A percentile compares a stretch with the other conserved stretches of the same genome.
Conservation (phyloP, 1,140 invertebrate species). For the Drosophila hydei region DNA sequence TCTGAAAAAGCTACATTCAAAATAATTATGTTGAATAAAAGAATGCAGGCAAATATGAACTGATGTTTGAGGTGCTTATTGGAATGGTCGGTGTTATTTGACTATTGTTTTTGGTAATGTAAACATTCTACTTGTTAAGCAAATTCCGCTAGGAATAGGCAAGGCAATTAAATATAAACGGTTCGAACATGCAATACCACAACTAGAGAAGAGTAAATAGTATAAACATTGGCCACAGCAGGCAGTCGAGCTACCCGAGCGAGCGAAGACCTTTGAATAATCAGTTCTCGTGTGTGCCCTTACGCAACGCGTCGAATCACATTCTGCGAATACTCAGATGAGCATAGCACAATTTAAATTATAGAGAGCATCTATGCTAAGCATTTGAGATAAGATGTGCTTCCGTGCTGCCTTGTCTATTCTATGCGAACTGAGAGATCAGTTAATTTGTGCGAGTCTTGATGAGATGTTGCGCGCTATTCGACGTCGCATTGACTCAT, state of each 20-base stretch:
- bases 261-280: neutral
- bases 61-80: too few species aligned
- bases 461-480: slow-evolving; percentile 27
- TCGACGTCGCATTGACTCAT: neutral
- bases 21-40: too few species aligned
- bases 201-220: slow-evolving; percentile 2
- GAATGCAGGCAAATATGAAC: too few species aligned
- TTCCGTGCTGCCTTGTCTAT: neutral
- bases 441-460: slow-evolving; percentile 17
- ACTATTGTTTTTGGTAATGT: too few species aligned
- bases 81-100: too few species aligned
- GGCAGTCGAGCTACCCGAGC: too few species aligned
- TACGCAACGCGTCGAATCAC: neutral
- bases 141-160: slow-evolving; percentile 4
- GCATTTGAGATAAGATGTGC: slow-evolving; percentile 22
- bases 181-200: neutral
- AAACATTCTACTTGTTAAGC: too few species aligned
- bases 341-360: neutral
- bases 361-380: slow-evolving; percentile 11
- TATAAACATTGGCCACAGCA: neutral
- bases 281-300: neutral
- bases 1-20: neutral
- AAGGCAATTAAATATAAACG: slow-evolving; percentile 3
- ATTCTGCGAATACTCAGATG: neutral
- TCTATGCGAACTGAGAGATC: slow-evolving; percentile 9